A percentile compares a stretch with the other conserved stretches of the same genome.
phyloP scores from a whole-genome alignment of 1,140 invertebrate genomes.

The Calliphora vicina region DNA sequence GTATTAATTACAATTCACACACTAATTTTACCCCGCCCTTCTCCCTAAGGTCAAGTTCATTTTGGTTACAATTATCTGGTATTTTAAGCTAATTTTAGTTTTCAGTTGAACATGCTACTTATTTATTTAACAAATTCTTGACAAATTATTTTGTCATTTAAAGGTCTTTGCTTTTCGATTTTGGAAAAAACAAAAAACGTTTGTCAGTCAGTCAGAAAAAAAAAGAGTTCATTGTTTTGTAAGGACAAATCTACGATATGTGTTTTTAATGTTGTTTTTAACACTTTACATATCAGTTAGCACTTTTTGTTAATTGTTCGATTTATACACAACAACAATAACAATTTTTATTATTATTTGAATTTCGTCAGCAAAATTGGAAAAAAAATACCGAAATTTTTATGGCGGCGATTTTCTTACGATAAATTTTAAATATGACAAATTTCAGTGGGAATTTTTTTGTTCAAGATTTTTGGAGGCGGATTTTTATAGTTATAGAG shows the following conservation, averaged over 20 bases:
- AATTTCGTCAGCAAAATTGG: no score
- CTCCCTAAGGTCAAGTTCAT: background rate
- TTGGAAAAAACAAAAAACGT: background rate
- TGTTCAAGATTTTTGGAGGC: no score
- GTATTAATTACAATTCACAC: no score
- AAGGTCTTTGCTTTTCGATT: background rate
- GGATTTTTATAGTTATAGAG: no score
- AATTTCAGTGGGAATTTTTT: no score
- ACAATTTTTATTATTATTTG: no score
- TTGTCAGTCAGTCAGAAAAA: background rate
- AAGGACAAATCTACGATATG: background rate
- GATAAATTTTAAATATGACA: no score
- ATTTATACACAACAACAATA: background rate
- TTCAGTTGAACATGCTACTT: background rate
- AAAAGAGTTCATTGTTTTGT: background rate
- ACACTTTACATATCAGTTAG: background rate
- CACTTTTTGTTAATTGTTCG: background rate
- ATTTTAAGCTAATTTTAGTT: background rate
- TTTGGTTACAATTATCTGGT: background rate
- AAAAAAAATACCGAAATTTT: no score
- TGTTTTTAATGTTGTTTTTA: background rate
- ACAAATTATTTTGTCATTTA: background rate
- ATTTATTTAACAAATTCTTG: background rate
- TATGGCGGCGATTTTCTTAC: no score
- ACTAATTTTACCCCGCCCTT: no score